Evolutionary conservation across 1,140 invertebrate species (phyloP).

Genomic region (Drosophila gunungcola): DNA sequence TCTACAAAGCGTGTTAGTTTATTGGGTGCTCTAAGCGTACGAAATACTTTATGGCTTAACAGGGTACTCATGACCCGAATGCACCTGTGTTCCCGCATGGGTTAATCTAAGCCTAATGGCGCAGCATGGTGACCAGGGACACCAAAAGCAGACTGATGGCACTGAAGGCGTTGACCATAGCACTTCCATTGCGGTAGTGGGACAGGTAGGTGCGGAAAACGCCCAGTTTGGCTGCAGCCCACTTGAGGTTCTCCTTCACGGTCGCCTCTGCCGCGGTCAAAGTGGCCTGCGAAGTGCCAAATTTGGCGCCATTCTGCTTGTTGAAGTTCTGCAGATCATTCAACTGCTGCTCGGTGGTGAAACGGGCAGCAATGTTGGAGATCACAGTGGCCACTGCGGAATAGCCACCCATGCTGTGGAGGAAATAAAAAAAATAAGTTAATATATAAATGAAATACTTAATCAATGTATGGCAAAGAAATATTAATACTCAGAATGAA

Average conservation of each 20-base stretch:
- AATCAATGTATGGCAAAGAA: conserved; percentile 3
- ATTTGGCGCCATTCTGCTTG: conserved; percentile 34
- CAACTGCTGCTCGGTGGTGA: conserved; percentile 84
- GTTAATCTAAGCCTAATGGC: conserved; percentile 35
- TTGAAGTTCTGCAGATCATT: conserved; percentile 65
- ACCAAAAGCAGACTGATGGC: conserved; percentile 64
- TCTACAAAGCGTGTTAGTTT: conserved; percentile 31
- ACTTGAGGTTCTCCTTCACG: conserved; percentile 58
- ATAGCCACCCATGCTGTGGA: conserved; percentile 76
- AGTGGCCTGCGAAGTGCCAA: conserved; percentile 59
- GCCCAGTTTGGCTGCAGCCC: conserved; percentile 51
- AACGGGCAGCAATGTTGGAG: conserved; percentile 84
- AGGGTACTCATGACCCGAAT: conserved; percentile 1
- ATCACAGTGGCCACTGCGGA: conserved; percentile 84
- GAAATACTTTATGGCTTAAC: conserved; percentile 51
- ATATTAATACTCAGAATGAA: too few relatives aligned
- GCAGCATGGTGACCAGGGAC: conserved; percentile 56
- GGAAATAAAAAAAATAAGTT: conserved; percentile 17
- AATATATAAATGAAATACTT: not conserved
- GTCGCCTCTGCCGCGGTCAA: conserved; percentile 50
- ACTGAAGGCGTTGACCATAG: conserved; percentile 54
- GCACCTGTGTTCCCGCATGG: conserved; percentile 5
- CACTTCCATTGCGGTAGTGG: conserved; percentile 50
- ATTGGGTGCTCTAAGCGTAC: conserved; percentile 33
- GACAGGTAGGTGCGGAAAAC: conserved; percentile 61